Percentiles rank a stretch among this genome's conserved stretches.
These are phyloP conservation scores for Chironomus tentans DNA, from an alignment of 2,888 invertebrate species.

Conservation along the genomic window DNA sequence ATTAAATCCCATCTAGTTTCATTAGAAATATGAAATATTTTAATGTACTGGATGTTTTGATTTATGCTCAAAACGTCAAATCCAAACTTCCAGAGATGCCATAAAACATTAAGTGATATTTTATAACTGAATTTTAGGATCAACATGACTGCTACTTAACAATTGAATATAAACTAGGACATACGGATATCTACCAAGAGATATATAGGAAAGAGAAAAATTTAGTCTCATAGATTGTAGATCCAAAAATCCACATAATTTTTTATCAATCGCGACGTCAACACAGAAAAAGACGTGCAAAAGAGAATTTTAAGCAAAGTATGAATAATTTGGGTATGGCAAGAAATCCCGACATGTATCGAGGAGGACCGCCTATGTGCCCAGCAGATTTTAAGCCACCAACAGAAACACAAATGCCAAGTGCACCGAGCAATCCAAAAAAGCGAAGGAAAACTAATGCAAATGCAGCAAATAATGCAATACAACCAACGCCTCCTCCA, in stretches of 20 bases:
- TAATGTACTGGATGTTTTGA: too few species aligned
- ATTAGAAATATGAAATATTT: too few species aligned
- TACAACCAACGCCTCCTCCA: slow-evolving; percentile 60
- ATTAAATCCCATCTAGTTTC: too few species aligned
- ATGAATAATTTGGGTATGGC: slow-evolving; percentile 67
- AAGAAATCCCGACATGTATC: slow-evolving; percentile 46
- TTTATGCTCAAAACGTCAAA: too few species aligned
- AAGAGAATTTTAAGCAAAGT: background rate
- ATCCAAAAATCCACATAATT: background rate
- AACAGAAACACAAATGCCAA: slow-evolving; percentile 57
- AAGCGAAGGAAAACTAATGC: slow-evolving; percentile 76
- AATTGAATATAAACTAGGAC: too few species aligned
- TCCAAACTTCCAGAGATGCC: too few species aligned
- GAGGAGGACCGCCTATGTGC: slow-evolving; percentile 64
- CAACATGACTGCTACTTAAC: too few species aligned
- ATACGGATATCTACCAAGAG: too few species aligned
- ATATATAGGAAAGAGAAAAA: too few species aligned
- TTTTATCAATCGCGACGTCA: background rate
- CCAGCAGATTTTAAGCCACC: slow-evolving; percentile 65
- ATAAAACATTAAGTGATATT: too few species aligned
- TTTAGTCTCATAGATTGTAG: background rate
- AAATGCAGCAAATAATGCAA: slow-evolving; percentile 50
- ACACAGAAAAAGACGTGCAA: background rate
- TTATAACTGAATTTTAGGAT: too few species aligned
- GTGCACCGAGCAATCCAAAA: slow-evolving; percentile 75